Evolutionary conservation across 1,140 invertebrate genomes (phyloP).

Genomic region (Cotesia chilonis): DNA sequence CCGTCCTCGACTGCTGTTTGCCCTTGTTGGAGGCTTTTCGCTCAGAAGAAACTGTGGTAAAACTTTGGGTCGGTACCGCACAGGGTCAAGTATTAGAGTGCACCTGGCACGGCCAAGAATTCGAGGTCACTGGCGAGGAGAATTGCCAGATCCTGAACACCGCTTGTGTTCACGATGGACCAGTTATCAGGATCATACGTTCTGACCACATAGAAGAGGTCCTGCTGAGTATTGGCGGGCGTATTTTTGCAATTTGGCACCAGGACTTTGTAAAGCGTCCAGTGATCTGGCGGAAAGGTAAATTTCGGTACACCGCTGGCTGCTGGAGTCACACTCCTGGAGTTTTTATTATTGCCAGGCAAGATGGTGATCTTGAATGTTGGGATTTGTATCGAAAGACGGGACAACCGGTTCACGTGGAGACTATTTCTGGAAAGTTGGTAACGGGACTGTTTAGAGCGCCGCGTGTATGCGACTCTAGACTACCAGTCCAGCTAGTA

Average conservation of each 20-base stretch:
- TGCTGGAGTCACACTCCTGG: slow-evolving; percentile 66
- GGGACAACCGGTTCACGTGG: slow-evolving; percentile 43
- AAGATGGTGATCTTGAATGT: slow-evolving; percentile 66
- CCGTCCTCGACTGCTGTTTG: slow-evolving; percentile 38
- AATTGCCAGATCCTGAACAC: slow-evolving; percentile 54
- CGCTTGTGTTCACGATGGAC: slow-evolving; percentile 72
- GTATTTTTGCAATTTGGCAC: slow-evolving; percentile 70
- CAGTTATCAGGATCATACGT: slow-evolving; percentile 66
- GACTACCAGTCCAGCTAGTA: neutral
- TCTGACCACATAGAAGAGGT: slow-evolving; percentile 69
- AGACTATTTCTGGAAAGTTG: slow-evolving; percentile 46
- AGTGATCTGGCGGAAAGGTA: slow-evolving; percentile 65
- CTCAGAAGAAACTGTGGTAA: slow-evolving; percentile 25
- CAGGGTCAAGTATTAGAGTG: slow-evolving; percentile 65
- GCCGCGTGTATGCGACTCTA: neutral
- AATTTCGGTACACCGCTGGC: slow-evolving; percentile 62
- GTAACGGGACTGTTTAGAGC: slow-evolving; percentile 45
- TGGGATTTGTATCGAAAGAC: slow-evolving; percentile 64
- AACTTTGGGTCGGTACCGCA: slow-evolving; percentile 48
- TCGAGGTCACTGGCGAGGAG: slow-evolving; percentile 66
- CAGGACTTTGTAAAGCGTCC: slow-evolving; percentile 63
- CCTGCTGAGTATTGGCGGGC: slow-evolving; percentile 70
- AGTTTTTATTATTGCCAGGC: slow-evolving; percentile 63
- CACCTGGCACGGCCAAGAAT: slow-evolving; percentile 69
- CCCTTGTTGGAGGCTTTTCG: neutral